These are phyloP conservation scores for Caenorhabditis inopinata DNA, from an alignment of 1,140 invertebrate species.

Conservation along the genomic window DNA sequence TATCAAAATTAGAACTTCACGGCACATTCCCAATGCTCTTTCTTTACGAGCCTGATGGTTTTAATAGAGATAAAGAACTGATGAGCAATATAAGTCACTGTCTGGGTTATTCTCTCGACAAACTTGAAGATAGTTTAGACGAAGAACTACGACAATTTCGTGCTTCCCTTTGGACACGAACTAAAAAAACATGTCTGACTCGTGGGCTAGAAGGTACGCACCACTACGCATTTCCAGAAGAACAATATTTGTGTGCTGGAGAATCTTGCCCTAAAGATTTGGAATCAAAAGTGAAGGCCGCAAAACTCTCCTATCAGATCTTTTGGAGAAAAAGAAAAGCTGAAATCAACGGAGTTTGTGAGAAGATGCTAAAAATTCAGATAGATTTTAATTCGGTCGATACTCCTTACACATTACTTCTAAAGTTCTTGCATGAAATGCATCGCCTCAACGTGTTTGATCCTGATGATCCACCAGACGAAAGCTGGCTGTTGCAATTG, in stretches of 20 bases:
- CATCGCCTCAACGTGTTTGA: neutral
- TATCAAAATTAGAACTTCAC: neutral
- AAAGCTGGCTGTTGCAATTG: neutral
- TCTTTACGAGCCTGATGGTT: conserved; percentile 50
- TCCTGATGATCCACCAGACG: neutral
- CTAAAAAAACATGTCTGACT: conserved; percentile 38
- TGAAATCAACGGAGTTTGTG: neutral
- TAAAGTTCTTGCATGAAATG: neutral
- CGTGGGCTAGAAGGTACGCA: conserved; percentile 43
- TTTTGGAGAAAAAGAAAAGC: conserved; percentile 12
- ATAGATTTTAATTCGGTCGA: neutral
- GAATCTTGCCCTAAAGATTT: neutral
- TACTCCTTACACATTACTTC: neutral
- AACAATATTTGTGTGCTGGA: conserved; percentile 48
- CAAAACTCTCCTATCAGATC: neutral
- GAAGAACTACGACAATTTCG: conserved; percentile 54
- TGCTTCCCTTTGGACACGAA: conserved; percentile 44
- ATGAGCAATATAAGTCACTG: conserved; percentile 47
- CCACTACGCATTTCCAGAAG: conserved; percentile 60
- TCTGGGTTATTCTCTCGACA: conserved; percentile 45
- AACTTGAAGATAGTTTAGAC: conserved; percentile 49
- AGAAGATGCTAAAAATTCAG: neutral
- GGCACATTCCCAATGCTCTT: conserved; percentile 48
- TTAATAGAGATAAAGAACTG: conserved; percentile 48
- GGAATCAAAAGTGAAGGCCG: neutral